phyloP scores from a whole-genome alignment of 2,888 invertebrate species.

The Megastigmus dorsalis region DNA sequence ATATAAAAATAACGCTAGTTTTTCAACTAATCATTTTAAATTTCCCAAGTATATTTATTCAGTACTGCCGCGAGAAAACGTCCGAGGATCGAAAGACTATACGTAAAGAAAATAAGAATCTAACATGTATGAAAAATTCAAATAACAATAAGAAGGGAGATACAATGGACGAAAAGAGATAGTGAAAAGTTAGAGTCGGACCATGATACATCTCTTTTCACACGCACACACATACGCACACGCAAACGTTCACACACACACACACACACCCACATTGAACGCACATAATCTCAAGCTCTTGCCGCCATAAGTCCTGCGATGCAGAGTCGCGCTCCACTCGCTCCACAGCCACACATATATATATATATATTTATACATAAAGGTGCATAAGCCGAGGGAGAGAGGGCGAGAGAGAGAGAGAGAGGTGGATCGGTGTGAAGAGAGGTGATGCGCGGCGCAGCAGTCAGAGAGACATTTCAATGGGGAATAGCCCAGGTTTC shows the following conservation, averaged over 20 bases:
- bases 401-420: not conserved
- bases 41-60: too few species aligned
- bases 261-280: too few species aligned
- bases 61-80: too few species aligned
- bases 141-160: too few species aligned
- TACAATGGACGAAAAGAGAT: too few species aligned
- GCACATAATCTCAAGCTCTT: conserved; percentile 13
- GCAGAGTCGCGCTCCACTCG: conserved; percentile 31
- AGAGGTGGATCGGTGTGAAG: not conserved
- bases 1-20: too few species aligned
- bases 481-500: conserved; percentile 49
- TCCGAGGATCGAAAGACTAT: too few species aligned
- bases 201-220: not conserved
- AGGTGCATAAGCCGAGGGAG: not conserved
- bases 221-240: not conserved
- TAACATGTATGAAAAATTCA: too few species aligned
- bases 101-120: not conserved
- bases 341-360: not conserved
- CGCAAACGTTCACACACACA: too few species aligned
- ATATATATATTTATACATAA: not conserved
- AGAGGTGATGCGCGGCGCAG: not conserved
- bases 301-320: conserved; percentile 29
- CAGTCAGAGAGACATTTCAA: conserved; percentile 59
- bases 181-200: too few species aligned
- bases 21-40: too few species aligned